Evolutionary conservation across 1,140 invertebrate genomes (phyloP).

Genomic region (Daktulosphaira vitifoliae): DNA sequence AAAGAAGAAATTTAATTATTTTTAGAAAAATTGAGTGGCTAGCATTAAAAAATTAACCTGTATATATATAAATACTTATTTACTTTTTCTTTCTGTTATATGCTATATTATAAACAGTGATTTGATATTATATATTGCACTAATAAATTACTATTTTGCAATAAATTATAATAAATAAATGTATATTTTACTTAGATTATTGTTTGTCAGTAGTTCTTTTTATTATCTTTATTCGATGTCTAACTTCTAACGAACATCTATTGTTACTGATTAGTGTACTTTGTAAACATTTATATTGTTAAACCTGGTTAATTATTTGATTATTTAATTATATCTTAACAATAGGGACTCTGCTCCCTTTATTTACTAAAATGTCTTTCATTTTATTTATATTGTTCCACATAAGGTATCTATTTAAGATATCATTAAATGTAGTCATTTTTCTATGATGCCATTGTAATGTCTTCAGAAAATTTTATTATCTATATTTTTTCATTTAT

Average conservation of each 20-base stretch:
- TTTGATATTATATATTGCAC: too few relatives aligned
- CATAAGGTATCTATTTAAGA: background rate
- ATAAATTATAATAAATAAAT: too few relatives aligned
- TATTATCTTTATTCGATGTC: background rate
- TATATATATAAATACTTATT: too few relatives aligned
- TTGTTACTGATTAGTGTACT: background rate
- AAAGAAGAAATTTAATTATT: too few relatives aligned
- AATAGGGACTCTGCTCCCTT: background rate
- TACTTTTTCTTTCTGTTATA: too few relatives aligned
- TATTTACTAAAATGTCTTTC: background rate
- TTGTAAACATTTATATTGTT: background rate
- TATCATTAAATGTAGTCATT: background rate
- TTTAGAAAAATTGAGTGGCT: too few relatives aligned
- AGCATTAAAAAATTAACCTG: too few relatives aligned
- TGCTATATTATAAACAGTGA: too few relatives aligned
- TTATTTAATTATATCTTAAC: background rate
- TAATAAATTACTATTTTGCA: too few relatives aligned
- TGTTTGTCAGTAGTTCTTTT: background rate
- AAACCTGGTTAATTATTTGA: background rate
- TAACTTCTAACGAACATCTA: background rate
- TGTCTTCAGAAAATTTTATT: conserved; percentile 9
- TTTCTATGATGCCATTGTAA: background rate
- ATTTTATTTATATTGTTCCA: background rate
- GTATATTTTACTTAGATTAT: too few relatives aligned
- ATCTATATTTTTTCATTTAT: conserved; percentile 4